phyloP scores from a whole-genome alignment of 2,113 vertebrate species.

The Propithecus coquereli region DNA sequence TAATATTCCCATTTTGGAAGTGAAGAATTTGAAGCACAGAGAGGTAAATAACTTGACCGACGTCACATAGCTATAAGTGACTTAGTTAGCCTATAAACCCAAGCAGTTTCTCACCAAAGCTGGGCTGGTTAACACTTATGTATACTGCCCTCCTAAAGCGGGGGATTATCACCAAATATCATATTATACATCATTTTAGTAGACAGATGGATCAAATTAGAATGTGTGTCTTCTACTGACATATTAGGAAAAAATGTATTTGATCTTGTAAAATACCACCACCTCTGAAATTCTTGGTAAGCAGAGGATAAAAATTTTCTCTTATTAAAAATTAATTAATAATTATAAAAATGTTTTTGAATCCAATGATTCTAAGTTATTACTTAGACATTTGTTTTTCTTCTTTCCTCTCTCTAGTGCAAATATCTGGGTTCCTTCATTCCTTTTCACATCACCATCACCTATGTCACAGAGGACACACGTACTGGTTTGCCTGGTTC shows the following conservation, averaged over 20 bases:
- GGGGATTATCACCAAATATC: not conserved
- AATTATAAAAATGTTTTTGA: not conserved
- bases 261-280: not conserved
- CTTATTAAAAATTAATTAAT: not conserved
- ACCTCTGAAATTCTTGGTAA: not conserved
- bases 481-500: not conserved
- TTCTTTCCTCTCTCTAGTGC: not conserved
- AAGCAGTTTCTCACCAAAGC: not conserved
- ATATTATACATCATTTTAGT: not conserved
- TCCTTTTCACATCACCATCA: not conserved
- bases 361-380: not conserved
- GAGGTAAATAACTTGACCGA: not conserved
- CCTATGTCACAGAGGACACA: not conserved
- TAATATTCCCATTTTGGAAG: not conserved
- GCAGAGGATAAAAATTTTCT: not conserved
- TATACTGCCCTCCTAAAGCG: not conserved
- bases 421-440: not conserved
- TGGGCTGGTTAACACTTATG: not conserved
- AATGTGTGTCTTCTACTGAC: not conserved
- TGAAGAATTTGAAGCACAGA: not conserved
- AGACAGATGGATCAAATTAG: not conserved
- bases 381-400: not conserved
- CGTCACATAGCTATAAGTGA: not conserved
- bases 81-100: not conserved
- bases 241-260: not conserved